phyloP scores from a whole-genome alignment of 2,113 vertebrate genomes.

The Grantiella picta region DNA sequence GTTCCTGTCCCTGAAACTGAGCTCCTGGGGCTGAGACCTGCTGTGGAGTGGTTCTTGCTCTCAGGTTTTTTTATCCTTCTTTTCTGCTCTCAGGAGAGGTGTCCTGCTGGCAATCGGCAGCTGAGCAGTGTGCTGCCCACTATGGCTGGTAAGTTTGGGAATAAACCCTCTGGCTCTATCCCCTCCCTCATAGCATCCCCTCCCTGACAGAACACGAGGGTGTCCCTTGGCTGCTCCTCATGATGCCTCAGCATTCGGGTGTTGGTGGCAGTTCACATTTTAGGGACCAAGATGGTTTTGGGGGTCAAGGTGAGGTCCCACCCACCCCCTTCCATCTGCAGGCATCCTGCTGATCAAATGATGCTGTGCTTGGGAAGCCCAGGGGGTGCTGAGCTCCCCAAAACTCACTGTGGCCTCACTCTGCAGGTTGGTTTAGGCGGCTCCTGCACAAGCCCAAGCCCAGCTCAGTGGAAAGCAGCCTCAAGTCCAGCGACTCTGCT shows the following conservation, averaged over 20 bases:
- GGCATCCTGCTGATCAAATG: not conserved
- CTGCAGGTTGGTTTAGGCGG: constrained; percentile 72
- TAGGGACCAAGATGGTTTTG: not conserved
- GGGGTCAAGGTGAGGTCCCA: not conserved
- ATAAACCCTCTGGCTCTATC: not conserved
- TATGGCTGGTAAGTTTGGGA: constrained; percentile 16
- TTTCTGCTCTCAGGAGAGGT: not conserved
- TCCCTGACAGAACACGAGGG: accelerated
- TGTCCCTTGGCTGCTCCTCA: not conserved
- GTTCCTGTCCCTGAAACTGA: not conserved
- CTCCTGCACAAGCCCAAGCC: constrained; percentile 53
- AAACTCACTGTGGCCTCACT: not conserved
- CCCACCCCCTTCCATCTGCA: not conserved
- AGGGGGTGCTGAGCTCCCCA: not conserved
- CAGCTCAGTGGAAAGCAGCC: not conserved
- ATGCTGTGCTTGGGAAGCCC: not conserved
- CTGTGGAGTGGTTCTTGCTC: accelerated
- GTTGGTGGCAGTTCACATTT: not conserved
- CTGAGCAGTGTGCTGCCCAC: not conserved
- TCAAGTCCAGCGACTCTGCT: not conserved
- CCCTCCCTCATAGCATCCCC: not conserved
- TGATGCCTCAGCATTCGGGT: accelerated
- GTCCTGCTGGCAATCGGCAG: accelerated
- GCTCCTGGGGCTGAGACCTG: not conserved
- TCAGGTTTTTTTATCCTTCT: not conserved